phyloP scores from a whole-genome alignment of 2,797 vertebrate genomes.

The Sphenopsis melanotis region DNA sequence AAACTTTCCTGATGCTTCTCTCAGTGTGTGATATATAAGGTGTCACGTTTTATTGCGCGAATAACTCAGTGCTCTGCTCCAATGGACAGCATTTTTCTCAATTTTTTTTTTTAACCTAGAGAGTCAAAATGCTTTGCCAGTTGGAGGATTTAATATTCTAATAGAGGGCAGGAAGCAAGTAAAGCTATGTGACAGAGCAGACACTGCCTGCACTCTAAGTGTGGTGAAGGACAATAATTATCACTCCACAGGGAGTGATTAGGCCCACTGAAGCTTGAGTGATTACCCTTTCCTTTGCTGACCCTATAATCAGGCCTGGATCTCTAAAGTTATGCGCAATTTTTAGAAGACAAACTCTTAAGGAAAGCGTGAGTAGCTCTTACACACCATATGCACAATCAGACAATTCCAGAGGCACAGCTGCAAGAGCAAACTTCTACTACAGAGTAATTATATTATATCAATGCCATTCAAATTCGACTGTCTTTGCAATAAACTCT shows the following conservation, averaged over 20 bases:
- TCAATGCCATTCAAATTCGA: background rate
- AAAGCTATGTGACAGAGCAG: conserved; percentile 38
- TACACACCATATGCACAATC: background rate
- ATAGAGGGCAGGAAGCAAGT: conserved; percentile 27
- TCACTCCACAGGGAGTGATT: conserved; percentile 51
- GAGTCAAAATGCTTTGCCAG: background rate
- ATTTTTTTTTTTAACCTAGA: background rate
- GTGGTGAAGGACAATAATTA: conserved; percentile 45
- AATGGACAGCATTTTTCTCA: background rate
- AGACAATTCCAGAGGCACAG: background rate
- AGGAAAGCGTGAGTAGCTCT: background rate
- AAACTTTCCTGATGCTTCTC: conserved; percentile 44
- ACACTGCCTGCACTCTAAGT: conserved; percentile 10
- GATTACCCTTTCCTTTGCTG: conserved; percentile 42
- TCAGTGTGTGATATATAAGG: background rate
- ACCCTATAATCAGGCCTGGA: conserved; percentile 40
- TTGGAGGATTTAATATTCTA: conserved; percentile 37
- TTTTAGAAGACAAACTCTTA: background rate
- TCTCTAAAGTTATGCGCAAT: background rate
- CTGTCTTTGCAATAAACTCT: background rate
- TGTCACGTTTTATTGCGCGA: background rate
- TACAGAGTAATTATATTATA: background rate
- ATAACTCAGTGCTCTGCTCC: background rate
- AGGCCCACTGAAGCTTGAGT: conserved; percentile 46
- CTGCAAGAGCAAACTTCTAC: background rate